phyloP scores from a whole-genome alignment of 2,888 invertebrate species.

The Chloromyia formosa region DNA sequence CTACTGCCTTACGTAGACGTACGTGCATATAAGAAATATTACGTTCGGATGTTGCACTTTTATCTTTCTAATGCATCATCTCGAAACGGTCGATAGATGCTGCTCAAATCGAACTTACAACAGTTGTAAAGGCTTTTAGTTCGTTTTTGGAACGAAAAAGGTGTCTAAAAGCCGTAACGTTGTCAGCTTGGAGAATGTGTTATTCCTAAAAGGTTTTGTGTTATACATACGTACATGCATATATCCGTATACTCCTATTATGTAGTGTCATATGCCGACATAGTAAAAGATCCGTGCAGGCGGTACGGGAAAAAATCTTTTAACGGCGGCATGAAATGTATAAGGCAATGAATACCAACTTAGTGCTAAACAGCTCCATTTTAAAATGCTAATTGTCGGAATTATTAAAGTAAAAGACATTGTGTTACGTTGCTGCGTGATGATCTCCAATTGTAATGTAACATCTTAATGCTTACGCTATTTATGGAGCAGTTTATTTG shows the following conservation, averaged over 20 bases:
- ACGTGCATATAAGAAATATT: background rate
- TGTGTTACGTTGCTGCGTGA: background rate
- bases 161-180: conserved; percentile 26
- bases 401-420: conserved; percentile 23
- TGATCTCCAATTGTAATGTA: conserved; percentile 10
- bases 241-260: conserved; percentile 14
- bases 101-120: conserved; percentile 4
- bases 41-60: conserved; percentile 31
- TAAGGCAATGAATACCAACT: conserved; percentile 33
- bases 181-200: background rate
- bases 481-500: background rate
- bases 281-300: conserved; percentile 16
- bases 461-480: conserved; percentile 20
- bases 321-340: conserved; percentile 6
- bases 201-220: too few species aligned
- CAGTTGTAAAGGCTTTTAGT: conserved; percentile 18
- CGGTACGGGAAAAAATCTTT: conserved; percentile 17
- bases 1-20: background rate
- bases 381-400: conserved; percentile 40
- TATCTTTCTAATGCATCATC: conserved; percentile 42
- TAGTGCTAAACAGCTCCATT: conserved; percentile 40
- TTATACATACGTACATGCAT: too few species aligned
- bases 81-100: conserved; percentile 21
- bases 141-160: conserved; percentile 35
- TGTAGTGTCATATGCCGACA: conserved; percentile 31